Base-by-base conservation (phyloP, 2,797 vertebrate genomes). In the Chaunax sp. region DNA sequence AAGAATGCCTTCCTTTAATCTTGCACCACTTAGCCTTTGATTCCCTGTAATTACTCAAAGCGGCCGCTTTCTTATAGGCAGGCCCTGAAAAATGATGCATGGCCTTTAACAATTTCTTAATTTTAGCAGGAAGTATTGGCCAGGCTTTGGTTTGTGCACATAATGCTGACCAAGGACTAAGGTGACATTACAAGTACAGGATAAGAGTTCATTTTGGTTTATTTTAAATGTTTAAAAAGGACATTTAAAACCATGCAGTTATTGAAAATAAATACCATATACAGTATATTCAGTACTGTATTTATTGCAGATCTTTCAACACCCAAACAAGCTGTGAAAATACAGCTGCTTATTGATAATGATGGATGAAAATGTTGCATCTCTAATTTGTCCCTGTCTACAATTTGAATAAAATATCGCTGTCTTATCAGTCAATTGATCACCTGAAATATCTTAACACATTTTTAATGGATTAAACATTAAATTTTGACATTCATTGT, bases 1-100 rank as follows among this genome's bases (percentile, higher is more conserved):
- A 90, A 90, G 87, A 93, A 92, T 90, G 87, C 81, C 74, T 53
- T 64, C 70, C 91, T 94, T 94, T 94, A 90, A 94, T 94, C 90
- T 89, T 52, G 49, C 64, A 79, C 79, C 86, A 90, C 87, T 90
- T 91, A 89, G 78, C 71, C 87, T 87, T 91, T 87, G 87, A 93
- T 94, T 93, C 85, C 69, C 74, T 85, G 89, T 90, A 91, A 93
- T 94, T 92, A 92, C 87, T 89, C 65, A 65, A 81, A 87, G 81
- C 67, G 67, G 64, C 60, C 16, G 72, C 77, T 84, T 87, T 85
- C 80, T 87, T 72, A n/a, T n/a, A 71, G 25, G 53, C 64, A 56
- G 41, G 26, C 58, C 74, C 78, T 64, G 65, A 81, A 74, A 83
- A 83, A 81, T 91, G 78, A 94, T 89, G 68, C 64, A 91, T 77